Evolutionary conservation across 1,140 invertebrate genomes (phyloP).

Genomic region (Magallana angulata): DNA sequence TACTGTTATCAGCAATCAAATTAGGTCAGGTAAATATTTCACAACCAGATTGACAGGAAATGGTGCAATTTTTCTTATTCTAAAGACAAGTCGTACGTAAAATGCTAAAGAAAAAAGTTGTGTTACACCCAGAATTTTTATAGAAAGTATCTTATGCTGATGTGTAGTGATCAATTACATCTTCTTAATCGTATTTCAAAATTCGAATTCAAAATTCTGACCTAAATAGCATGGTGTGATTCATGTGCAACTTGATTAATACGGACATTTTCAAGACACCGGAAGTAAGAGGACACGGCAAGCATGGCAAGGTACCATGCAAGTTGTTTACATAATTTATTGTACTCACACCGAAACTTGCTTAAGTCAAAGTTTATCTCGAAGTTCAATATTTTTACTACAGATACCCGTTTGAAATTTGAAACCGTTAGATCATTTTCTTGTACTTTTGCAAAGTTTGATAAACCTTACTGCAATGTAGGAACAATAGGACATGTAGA

Average conservation of each 20-base stretch:
- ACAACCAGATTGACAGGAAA: not conserved
- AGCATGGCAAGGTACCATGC: not conserved
- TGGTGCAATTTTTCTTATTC: not conserved
- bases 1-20: not conserved
- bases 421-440: not conserved
- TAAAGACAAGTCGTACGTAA: not conserved
- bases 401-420: not conserved
- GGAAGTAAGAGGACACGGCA: not conserved
- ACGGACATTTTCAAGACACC: not conserved
- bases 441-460: conserved; percentile 25
- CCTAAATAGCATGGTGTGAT: not conserved
- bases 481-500: conserved; percentile 99
- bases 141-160: too few species aligned
- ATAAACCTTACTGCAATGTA: conserved; percentile 97
- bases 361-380: not conserved
- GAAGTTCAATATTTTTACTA: not conserved
- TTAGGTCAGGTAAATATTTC: not conserved
- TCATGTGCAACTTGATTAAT: not conserved
- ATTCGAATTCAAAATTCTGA: too few species aligned
- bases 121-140: too few species aligned
- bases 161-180: too few species aligned
- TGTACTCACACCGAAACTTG: not conserved
- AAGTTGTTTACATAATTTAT: not conserved
- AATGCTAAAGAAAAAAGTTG: not conserved
- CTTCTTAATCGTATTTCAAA: too few species aligned